Conservation (phyloP, 35 echinoderm and acorn worm genomes). For the Eucidaris tribuloides region DNA sequence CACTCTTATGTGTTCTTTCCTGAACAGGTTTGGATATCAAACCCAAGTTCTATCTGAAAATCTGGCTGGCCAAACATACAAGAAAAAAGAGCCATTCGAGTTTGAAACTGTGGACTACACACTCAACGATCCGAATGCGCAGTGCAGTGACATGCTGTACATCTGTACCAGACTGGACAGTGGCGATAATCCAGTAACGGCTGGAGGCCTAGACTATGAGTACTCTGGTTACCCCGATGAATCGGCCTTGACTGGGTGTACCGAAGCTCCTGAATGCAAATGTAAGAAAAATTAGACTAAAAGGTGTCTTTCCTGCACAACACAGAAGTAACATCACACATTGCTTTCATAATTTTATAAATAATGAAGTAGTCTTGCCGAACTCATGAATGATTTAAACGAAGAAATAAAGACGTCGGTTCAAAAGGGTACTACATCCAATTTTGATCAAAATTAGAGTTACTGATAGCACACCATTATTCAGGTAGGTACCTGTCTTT, state of each 20-base stretch:
- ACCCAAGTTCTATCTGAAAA: not conserved
- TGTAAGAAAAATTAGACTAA: conserved; percentile 39
- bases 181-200: conserved; percentile 20
- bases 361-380: too few species aligned
- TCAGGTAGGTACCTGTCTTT: too few species aligned
- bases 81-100: conserved; percentile 36
- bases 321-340: too few species aligned
- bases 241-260: conserved; percentile 60
- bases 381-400: too few species aligned
- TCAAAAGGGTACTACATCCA: too few species aligned
- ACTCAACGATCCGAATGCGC: conserved; percentile 23
- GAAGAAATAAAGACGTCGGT: too few species aligned
- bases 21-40: conserved; percentile 14
- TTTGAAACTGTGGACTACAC: conserved; percentile 34
- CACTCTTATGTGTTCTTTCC: too few species aligned
- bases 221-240: conserved; percentile 40
- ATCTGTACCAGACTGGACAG: conserved; percentile 48
- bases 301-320: too few species aligned
- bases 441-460: too few species aligned
- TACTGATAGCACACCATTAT: too few species aligned
- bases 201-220: conserved; percentile 27
- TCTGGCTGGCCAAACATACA: not conserved
- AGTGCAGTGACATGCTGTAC: conserved; percentile 26
- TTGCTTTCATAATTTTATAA: too few species aligned
- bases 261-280: conserved; percentile 56